Evolutionary conservation across 2,113 vertebrate species (phyloP).

Genomic region (Procavia capensis): DNA sequence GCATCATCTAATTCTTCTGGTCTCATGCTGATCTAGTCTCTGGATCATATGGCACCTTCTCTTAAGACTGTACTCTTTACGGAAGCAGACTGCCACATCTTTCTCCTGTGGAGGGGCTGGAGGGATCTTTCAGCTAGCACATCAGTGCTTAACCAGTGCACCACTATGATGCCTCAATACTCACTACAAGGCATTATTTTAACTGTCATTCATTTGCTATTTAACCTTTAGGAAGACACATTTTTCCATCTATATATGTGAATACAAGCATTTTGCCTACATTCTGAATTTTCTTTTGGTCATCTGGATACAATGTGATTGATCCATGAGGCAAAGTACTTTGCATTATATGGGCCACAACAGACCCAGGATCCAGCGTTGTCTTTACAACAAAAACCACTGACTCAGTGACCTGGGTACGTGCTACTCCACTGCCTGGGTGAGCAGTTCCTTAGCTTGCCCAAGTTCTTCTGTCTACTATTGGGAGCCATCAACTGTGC

Average conservation of each 20-base stretch:
- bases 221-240: not conserved
- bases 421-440: not conserved
- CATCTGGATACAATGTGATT: not conserved
- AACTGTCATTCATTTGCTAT: slow-evolving; percentile 10
- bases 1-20: no score
- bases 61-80: not conserved
- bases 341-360: not conserved
- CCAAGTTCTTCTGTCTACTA: not conserved
- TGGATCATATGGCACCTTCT: no score
- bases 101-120: no score
- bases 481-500: not conserved
- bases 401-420: not conserved
- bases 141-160: no score
- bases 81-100: no score
- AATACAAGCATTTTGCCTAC: not conserved
- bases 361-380: not conserved
- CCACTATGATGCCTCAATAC: not conserved
- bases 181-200: slow-evolving; percentile 14
- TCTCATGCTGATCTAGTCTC: no score
- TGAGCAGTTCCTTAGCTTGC: not conserved
- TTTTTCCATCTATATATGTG: not conserved
- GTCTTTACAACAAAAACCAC: not conserved
- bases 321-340: not conserved
- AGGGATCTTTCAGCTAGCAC: no score
- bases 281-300: slow-evolving; percentile 20